Conservation (phyloP, 2,888 invertebrate genomes). For the Luperina testacea region DNA sequence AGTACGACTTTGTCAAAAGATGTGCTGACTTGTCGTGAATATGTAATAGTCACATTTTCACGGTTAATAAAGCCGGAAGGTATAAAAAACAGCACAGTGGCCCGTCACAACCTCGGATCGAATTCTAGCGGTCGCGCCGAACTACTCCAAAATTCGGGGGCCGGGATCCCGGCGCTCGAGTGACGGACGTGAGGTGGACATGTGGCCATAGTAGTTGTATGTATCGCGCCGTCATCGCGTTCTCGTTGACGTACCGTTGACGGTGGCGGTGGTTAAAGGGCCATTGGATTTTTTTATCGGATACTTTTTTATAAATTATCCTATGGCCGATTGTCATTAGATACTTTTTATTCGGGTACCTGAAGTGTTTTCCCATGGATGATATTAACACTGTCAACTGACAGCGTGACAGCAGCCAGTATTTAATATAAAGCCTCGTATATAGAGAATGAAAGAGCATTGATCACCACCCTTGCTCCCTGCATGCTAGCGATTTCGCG, state of each 20-base stretch:
- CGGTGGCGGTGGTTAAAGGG: neutral
- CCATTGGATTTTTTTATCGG: neutral
- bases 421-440: neutral
- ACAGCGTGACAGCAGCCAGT: neutral
- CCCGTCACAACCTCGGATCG: neutral
- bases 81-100: neutral
- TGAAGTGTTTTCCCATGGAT: neutral
- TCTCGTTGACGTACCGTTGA: neutral
- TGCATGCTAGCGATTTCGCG: neutral
- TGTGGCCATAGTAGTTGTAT: neutral
- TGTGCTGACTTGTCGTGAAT: too few species aligned
- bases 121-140: neutral
- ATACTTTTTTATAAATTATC: too few species aligned
- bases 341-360: neutral
- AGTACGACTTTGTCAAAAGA: too few species aligned
- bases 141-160: neutral
- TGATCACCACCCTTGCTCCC: neutral
- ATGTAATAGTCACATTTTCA: too few species aligned
- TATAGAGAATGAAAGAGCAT: neutral
- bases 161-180: neutral
- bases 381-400: neutral
- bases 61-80: too few species aligned
- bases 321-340: too few species aligned
- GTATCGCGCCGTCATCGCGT: neutral
- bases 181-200: neutral